phyloP scores from a whole-genome alignment of 2,888 invertebrate species.

The Lordiphosa fenestrarum region DNA sequence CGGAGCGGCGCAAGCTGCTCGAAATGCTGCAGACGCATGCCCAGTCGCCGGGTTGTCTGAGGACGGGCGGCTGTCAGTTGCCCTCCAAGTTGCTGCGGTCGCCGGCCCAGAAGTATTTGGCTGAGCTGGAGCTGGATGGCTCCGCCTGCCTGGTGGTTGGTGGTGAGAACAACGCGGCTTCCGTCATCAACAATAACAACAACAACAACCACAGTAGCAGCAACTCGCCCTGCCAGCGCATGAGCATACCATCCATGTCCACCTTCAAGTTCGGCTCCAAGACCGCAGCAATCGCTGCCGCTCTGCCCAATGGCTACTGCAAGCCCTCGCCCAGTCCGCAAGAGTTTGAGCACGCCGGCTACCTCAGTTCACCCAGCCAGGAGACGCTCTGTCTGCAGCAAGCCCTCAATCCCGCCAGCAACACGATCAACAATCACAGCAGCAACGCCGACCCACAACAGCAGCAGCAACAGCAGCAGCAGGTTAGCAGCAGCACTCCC shows the following conservation, averaged over 20 bases:
- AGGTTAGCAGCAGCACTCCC: conserved; percentile 43
- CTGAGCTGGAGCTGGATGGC: conserved; percentile 74
- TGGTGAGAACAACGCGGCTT: conserved; percentile 6
- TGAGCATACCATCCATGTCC: conserved; percentile 79
- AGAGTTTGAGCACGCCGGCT: conserved; percentile 75
- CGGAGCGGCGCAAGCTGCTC: conserved; percentile 87
- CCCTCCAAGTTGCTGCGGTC: conserved; percentile 77
- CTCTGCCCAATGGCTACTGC: conserved; percentile 79
- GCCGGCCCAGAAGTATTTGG: conserved; percentile 78
- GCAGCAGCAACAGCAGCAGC: conserved; percentile 48
- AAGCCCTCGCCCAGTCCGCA: conserved; percentile 79
- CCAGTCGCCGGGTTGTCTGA: conserved; percentile 85
- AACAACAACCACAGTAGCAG: conserved; percentile 39
- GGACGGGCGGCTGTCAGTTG: conserved; percentile 74
- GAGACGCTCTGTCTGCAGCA: conserved; percentile 64
- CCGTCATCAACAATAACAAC: conserved; percentile 32
- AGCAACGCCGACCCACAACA: conserved; percentile 49
- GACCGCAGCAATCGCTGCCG: conserved; percentile 65
- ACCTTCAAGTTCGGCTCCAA: conserved; percentile 76
- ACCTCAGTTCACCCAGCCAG: conserved; percentile 78
- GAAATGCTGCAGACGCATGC: conserved; percentile 89
- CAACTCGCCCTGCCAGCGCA: conserved; percentile 60
- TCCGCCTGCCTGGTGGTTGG: background rate
- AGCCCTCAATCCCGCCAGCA: conserved; percentile 58
- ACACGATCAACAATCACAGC: conserved; percentile 40